Conservation (phyloP, 2,797 vertebrate genomes). For the Takifugu ocellatus region DNA sequence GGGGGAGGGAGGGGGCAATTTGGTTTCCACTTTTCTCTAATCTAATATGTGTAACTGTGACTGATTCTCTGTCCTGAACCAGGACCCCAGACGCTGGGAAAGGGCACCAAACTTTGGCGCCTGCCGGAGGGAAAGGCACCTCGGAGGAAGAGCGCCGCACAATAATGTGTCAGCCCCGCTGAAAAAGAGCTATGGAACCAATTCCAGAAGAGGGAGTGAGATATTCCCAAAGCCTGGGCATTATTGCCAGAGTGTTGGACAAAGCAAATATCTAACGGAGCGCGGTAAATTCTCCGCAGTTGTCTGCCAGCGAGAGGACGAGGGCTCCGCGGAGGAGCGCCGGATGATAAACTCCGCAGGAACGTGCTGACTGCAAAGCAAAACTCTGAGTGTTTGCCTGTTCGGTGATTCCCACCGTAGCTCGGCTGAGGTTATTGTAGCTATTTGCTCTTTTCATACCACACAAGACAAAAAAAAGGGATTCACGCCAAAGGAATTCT, state of each 20-base stretch:
- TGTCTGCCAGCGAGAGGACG: constrained; percentile 26
- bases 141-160: constrained; percentile 41
- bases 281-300: constrained; percentile 59
- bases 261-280: constrained; percentile 67
- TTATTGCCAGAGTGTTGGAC: constrained; percentile 67
- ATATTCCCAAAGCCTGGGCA: constrained; percentile 70
- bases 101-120: constrained; percentile 66
- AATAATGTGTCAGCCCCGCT: constrained; percentile 64
- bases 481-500: constrained; percentile 50
- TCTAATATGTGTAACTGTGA: constrained; percentile 76
- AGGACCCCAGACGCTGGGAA: constrained; percentile 57
- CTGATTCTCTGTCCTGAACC: constrained; percentile 70
- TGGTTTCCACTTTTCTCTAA: constrained; percentile 68
- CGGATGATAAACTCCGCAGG: constrained; percentile 47
- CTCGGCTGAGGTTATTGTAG: constrained; percentile 43
- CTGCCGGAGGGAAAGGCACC: constrained; percentile 57
- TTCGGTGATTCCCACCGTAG: constrained; percentile 49
- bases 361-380: constrained; percentile 60
- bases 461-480: constrained; percentile 45
- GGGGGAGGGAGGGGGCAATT: constrained; percentile 60
- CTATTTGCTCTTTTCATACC: constrained; percentile 65
- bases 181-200: constrained; percentile 68
- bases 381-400: constrained; percentile 24
- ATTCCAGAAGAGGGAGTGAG: constrained; percentile 66
- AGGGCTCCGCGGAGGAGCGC: constrained; percentile 49